Conservation (phyloP, 2,888 invertebrate species). For the Cantharis nigra region DNA sequence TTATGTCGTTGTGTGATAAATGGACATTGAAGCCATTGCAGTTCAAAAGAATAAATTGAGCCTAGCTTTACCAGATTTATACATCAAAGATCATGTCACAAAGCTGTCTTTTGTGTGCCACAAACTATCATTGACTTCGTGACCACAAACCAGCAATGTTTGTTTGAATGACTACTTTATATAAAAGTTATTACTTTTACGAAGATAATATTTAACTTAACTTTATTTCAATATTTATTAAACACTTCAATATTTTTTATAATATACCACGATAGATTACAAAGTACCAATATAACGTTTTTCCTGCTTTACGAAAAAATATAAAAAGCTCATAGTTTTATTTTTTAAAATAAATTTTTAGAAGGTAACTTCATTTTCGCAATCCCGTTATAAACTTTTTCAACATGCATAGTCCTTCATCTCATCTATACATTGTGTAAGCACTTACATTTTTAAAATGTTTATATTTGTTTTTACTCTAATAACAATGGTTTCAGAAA, state of each 20-base stretch:
- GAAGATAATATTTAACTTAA: neutral
- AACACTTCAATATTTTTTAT: too few species aligned
- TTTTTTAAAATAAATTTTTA: neutral
- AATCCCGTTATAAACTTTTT: neutral
- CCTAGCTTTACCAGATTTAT: constrained; percentile 29
- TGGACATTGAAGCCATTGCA: constrained; percentile 25
- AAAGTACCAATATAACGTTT: neutral
- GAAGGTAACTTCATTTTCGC: neutral
- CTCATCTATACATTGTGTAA: neutral
- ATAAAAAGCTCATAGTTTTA: neutral
- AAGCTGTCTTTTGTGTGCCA: constrained; percentile 36
- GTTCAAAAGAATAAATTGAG: constrained; percentile 35
- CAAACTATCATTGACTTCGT: constrained; percentile 31
- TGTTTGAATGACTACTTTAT: neutral
- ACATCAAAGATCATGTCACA: constrained; percentile 33
- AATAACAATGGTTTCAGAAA: too few species aligned
- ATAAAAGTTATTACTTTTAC: neutral
- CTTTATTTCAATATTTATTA: neutral
- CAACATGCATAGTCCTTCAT: neutral
- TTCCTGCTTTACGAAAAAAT: neutral
- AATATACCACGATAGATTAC: too few species aligned
- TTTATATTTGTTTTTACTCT: too few species aligned
- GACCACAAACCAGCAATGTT: constrained; percentile 12
- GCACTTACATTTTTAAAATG: too few species aligned
- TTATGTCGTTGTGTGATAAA: constrained; percentile 26